These are phyloP conservation scores for Serripes groenlandicus DNA, from an alignment of 2,888 invertebrate genomes.

Conservation along the genomic window DNA sequence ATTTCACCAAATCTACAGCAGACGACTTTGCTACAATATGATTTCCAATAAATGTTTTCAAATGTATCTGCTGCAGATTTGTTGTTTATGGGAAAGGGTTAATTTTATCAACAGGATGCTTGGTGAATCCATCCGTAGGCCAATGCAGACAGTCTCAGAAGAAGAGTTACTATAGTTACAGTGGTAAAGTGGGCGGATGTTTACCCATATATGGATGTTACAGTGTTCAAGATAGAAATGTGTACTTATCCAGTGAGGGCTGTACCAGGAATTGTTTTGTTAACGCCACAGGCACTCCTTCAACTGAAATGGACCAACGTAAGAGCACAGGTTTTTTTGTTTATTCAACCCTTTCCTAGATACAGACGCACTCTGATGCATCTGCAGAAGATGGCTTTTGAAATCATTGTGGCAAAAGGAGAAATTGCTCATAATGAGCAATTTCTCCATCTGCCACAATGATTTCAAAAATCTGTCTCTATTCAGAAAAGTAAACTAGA, in stretches of 20 bases:
- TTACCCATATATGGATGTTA: constrained; percentile 52
- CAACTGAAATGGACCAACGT: background rate
- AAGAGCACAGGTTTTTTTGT: background rate
- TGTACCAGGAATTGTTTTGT: constrained; percentile 53
- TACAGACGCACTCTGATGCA: background rate
- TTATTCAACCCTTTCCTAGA: background rate
- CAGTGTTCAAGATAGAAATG: constrained; percentile 47
- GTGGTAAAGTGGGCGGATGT: constrained; percentile 56
- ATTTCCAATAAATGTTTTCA: background rate
- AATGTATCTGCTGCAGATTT: too few relatives aligned
- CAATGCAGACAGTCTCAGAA: constrained; percentile 36
- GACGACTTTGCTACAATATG: too few relatives aligned
- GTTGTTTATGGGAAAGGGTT: too few relatives aligned
- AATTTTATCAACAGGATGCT: constrained; percentile 32
- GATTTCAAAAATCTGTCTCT: too few relatives aligned
- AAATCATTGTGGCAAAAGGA: background rate
- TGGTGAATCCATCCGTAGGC: constrained; percentile 55
- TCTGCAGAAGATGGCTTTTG: background rate
- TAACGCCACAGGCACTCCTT: constrained; percentile 1
- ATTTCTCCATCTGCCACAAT: background rate
- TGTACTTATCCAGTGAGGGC: constrained; percentile 41
- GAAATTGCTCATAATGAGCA: background rate
- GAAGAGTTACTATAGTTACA: constrained; percentile 40
- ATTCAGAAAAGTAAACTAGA: too few relatives aligned
- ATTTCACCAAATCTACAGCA: too few relatives aligned